Evolutionary conservation across 2,113 vertebrate genomes (phyloP), one percentile per base, ranked within the genome.

Genomic region (Hydropotes inermis): DNA sequence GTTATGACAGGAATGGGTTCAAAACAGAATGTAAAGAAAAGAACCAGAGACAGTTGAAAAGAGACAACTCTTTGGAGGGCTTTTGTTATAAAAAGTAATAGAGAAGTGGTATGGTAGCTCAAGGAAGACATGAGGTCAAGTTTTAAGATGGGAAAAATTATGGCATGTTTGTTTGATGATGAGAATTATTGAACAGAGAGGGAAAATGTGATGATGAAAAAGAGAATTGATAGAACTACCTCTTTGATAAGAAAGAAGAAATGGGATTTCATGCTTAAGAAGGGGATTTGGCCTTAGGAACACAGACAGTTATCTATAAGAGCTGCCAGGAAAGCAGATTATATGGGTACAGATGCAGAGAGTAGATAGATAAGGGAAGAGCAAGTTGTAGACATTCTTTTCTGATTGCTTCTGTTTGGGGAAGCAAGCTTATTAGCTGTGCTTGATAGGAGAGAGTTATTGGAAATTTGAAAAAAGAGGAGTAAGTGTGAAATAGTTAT

Each of bases 1-100:
- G 50, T 30, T 79, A 30, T 61, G 58, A 84, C 33, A 92, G 28
- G 19, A 67, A 92, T 85, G 5, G 86, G n/a, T 54, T 91, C 39
- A 96, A 90, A 96, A 95, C 30, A 94, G 30, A 93, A 87, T 96
- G 13, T 79, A 61, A 95, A 45, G 55, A 27, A 87, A 85, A 76
- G 30, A 89, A 45, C 92, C 67, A 87, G 30, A 89, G 55, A 79
- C 36, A 86, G 15, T 43, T 67, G 50, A 88, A 21, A 78, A 64
- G 23, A 96, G 89, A 83, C 12, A 87, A 30, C 58, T 78, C 64
- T 91, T 47, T 43, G 52, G 7, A 45, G 7, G 6, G 7, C 58
- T 91, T 83, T 92, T 81, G 39, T 83, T 83, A 0, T 76, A 67
- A 85, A 94, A 93, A 78, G 47, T 25, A 94, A 85, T 11, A 88